Conservation (phyloP, 2,888 invertebrate species). For the Nebria salina region DNA sequence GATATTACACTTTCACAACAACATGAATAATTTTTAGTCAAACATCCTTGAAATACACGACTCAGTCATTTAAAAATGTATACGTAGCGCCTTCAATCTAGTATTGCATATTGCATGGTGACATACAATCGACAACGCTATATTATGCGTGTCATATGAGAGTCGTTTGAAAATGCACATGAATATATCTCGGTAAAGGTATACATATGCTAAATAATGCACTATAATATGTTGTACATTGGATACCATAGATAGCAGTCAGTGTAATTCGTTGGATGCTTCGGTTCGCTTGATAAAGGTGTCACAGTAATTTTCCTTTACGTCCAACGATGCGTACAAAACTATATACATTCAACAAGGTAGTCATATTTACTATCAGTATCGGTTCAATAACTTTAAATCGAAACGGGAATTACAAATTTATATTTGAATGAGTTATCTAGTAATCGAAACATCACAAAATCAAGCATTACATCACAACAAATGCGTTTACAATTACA, state of each 20-base stretch:
- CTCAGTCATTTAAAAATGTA: neutral
- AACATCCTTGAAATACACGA: neutral
- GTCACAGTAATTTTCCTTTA: neutral
- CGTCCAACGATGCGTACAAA: neutral
- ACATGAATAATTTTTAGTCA: neutral
- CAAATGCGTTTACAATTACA: neutral
- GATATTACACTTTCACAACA: neutral
- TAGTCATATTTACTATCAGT: neutral
- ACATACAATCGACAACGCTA: constrained; percentile 1
- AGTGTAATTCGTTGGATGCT: neutral
- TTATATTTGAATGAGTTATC: neutral
- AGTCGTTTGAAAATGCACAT: neutral
- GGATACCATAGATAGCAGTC: neutral
- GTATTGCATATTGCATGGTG: neutral
- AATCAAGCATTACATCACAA: neutral
- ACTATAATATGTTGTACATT: neutral
- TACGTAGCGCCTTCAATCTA: neutral
- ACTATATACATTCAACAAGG: neutral
- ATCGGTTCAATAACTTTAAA: neutral
- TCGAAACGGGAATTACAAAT: neutral
- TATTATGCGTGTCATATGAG: neutral
- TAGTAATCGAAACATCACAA: neutral
- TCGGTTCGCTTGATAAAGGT: constrained; percentile 1
- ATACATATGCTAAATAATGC: neutral
- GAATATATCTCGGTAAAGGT: neutral